A percentile compares a stretch with the other conserved stretches of the same genome.
phyloP scores from a whole-genome alignment of 1,140 invertebrate species.

The Ceratosolen solmsi region DNA sequence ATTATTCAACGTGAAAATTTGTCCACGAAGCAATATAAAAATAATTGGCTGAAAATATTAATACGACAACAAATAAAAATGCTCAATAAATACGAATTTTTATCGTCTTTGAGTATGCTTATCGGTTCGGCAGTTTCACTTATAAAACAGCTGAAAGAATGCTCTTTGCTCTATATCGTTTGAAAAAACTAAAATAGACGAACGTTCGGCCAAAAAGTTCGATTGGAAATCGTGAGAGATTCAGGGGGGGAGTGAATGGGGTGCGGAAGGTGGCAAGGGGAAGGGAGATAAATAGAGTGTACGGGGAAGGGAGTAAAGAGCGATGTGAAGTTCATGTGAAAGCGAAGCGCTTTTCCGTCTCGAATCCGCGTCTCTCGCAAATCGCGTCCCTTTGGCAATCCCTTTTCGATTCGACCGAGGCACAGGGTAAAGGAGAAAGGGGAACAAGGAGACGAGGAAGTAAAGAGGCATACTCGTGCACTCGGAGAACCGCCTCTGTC shows the following conservation, averaged over 20 bases:
- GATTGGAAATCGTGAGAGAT: background rate
- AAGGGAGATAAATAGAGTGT: too few species aligned
- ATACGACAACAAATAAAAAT: background rate
- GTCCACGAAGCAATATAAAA: too few species aligned
- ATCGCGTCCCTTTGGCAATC: background rate
- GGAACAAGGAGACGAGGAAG: background rate
- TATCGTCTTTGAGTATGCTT: background rate
- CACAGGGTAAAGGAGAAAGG: too few species aligned
- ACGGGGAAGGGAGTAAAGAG: too few species aligned
- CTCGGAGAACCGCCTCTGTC: background rate
- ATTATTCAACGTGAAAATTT: too few species aligned
- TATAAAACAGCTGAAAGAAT: background rate
- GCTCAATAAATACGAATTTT: background rate
- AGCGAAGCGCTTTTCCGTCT: background rate
- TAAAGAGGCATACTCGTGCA: background rate
- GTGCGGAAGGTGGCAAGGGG: too few species aligned
- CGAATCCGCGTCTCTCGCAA: background rate
- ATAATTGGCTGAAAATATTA: too few species aligned
- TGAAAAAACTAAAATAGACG: background rate
- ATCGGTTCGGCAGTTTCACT: background rate
- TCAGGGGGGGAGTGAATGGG: too few species aligned
- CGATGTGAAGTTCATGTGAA: background rate
- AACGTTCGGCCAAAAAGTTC: background rate
- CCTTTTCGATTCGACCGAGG: background rate
- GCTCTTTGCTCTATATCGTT: background rate